Evolutionary conservation across 2,888 invertebrate genomes (phyloP).

Genomic region (Elmis aenea): DNA sequence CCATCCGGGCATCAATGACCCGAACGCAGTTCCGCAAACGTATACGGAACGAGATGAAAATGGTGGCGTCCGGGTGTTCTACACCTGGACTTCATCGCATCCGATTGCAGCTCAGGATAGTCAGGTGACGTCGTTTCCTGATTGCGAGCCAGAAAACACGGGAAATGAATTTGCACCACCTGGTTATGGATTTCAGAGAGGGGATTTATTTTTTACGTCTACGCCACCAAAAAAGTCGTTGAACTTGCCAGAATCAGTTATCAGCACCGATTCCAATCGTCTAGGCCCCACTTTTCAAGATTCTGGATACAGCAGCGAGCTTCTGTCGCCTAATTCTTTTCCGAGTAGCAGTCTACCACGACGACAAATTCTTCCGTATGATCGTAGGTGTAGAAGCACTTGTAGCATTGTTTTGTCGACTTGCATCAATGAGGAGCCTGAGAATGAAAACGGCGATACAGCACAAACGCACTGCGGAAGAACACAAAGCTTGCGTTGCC

Average conservation of each 20-base stretch:
- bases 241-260: slow-evolving; percentile 9
- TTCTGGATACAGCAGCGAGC: slow-evolving; percentile 54
- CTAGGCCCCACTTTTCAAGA: slow-evolving; percentile 8
- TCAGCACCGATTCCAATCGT: slow-evolving; percentile 4
- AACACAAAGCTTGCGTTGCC: slow-evolving; percentile 45
- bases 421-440: slow-evolving; percentile 42
- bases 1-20: slow-evolving; percentile 45
- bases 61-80: slow-evolving; percentile 53
- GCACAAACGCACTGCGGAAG: slow-evolving; percentile 33
- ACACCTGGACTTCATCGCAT: slow-evolving; percentile 46
- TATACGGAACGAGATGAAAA: slow-evolving; percentile 46
- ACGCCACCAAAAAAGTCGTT: slow-evolving; percentile 38
- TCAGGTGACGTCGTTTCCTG: slow-evolving; percentile 6
- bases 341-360: slow-evolving; percentile 35
- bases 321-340: slow-evolving; percentile 44
- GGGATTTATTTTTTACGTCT: slow-evolving; percentile 53
- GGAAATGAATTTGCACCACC: slow-evolving; percentile 18
- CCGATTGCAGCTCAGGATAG: slow-evolving; percentile 6
- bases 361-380: slow-evolving; percentile 40
- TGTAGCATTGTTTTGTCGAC: slow-evolving; percentile 63
- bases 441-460: slow-evolving; percentile 29
- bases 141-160: no score
- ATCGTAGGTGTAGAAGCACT: slow-evolving; percentile 59
- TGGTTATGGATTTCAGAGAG: slow-evolving; percentile 48
- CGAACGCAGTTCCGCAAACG: slow-evolving; percentile 42